Evolutionary conservation across 92 coral and sea anemone species (phyloP), one percentile per base, ranked within the genome.

Genomic region (Umimayanthus kanabou): DNA sequence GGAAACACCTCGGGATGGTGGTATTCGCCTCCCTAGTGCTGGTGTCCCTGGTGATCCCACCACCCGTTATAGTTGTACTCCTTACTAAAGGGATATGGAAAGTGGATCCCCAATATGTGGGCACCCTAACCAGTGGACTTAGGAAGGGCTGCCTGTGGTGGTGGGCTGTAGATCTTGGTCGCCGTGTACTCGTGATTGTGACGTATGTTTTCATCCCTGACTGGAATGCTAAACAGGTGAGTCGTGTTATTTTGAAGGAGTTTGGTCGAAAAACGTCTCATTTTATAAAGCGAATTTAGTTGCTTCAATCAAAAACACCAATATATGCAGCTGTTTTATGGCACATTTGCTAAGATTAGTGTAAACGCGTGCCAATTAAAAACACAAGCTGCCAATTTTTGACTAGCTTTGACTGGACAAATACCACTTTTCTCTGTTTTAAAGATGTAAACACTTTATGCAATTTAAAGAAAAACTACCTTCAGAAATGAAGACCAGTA

Each of bases 151-250:
- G 96, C 85, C 85, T 77, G 66, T 95, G 98, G 98, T 97, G 99
- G 99, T 97, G 99, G 99, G 94, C 96, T 22, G 97, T 92, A 88
- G 99, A 97, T 55, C 93, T 97, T 64, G 90, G 87, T 26, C 81
- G 99, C 7, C 96, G 99, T 28, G 88, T 97, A 25, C 88, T 97
- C 25, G 87, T 97, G 16, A 87, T 95, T 74, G 94, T 92, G 37
- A 90, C 91, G 72, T 96, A 88, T 61, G 94, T 94, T 9, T 93
- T 94, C 82, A 85, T 97, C 40, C 98, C 98, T 0, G 30, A 87
- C 85, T 95, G 99, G 98, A 80, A 87, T 50, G 85, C 93, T 18
- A 97, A 95, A 78, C 99, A 97, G 98, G 99, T 97, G 2, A 9
- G 58, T 53, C 11, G 58, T 53, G 11, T 14, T 53, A 7, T 3